Percentiles rank a stretch among this genome's conserved stretches.
Conservation (phyloP, 2,888 invertebrate species). For the Latheticus oryzae region DNA sequence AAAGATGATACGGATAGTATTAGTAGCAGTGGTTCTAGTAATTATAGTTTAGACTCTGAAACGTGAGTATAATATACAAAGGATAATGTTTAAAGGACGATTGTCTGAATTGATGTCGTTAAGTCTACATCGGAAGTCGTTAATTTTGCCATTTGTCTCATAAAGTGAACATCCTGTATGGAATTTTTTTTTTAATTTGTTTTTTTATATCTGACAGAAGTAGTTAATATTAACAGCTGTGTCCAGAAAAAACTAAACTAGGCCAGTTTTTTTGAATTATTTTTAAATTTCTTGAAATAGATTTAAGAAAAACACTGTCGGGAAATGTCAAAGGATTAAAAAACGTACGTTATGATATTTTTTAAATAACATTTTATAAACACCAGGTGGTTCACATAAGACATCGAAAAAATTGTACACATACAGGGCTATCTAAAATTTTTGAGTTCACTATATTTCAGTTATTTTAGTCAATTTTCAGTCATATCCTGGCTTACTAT, state of each 20-base stretch:
- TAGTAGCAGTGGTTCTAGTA: not conserved
- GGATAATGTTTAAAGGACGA: not conserved
- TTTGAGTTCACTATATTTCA: too few relatives aligned
- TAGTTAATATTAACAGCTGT: too few relatives aligned
- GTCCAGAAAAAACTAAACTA: not conserved
- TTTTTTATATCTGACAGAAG: not conserved
- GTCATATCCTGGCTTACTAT: too few relatives aligned
- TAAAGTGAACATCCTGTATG: conserved; percentile 26
- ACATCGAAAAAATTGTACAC: too few relatives aligned
- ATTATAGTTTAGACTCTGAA: not conserved
- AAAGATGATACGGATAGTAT: conserved; percentile 1
- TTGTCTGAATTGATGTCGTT: conserved; percentile 19
- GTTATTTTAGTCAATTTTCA: too few relatives aligned
- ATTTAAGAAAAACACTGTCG: not conserved
- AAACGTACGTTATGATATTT: conserved; percentile 50
- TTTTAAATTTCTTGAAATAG: not conserved
- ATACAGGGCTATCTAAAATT: too few relatives aligned
- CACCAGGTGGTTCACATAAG: too few relatives aligned
- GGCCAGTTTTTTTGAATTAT: too few relatives aligned
- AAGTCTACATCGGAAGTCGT: conserved; percentile 20
- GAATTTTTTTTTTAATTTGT: conserved; percentile 11
- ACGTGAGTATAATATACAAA: not conserved
- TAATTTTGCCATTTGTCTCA: conserved; percentile 21
- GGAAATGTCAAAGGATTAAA: conserved; percentile 46
- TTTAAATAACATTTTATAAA: too few relatives aligned